Percentiles rank a stretch among this genome's conserved stretches.
Conservation (phyloP, 2,797 vertebrate species). For the Dallia pectoralis region DNA sequence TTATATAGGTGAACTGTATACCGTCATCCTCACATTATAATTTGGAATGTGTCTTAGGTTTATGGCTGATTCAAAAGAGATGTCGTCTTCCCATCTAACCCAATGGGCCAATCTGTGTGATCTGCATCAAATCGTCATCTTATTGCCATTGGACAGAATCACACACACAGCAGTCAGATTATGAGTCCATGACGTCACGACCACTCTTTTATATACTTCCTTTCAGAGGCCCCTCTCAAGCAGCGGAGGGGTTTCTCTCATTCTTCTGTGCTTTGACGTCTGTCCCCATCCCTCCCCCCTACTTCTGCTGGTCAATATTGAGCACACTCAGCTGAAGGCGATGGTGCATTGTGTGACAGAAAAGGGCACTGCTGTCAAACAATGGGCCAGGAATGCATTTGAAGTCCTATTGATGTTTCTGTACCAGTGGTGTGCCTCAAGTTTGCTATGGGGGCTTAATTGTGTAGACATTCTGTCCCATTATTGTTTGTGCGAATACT, state of each 20-base stretch:
- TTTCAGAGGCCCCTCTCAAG: neutral
- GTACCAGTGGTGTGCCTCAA: neutral
- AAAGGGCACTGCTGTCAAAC: constrained; percentile 11
- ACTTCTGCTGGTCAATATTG: neutral
- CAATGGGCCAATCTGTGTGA: neutral
- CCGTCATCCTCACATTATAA: neutral
- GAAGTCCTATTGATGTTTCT: neutral
- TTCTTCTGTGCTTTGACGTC: neutral
- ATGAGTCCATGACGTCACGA: neutral
- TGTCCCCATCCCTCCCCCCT: neutral
- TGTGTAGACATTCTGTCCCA: neutral
- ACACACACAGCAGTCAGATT: neutral
- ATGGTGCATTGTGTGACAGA: neutral
- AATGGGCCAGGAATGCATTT: constrained; percentile 7
- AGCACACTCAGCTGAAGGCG: constrained; percentile 1
- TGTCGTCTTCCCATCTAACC: neutral
- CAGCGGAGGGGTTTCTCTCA: neutral
- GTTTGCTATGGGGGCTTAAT: neutral
- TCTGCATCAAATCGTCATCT: neutral
- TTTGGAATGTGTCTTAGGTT: neutral
- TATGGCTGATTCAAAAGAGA: neutral
- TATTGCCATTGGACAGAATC: neutral
- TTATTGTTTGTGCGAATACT: neutral
- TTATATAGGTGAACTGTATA: neutral
- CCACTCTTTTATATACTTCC: neutral